Evolutionary conservation across 2,888 invertebrate genomes (phyloP).

Genomic region (Dione juno): DNA sequence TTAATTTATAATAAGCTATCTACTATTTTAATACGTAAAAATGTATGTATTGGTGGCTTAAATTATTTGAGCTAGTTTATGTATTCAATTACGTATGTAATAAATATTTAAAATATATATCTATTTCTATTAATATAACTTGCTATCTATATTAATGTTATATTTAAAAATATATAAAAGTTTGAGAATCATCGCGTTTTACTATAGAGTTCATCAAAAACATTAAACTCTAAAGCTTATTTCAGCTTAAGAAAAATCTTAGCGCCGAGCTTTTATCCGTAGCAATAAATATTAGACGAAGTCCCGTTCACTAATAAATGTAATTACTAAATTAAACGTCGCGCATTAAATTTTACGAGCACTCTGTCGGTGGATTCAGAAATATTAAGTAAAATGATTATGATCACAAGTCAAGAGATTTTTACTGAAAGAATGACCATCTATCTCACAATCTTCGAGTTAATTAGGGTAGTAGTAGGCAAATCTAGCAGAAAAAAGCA

Average conservation of each 20-base stretch:
- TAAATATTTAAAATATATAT: too few relatives aligned
- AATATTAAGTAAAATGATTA: constrained; percentile 67
- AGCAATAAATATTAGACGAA: constrained; percentile 25
- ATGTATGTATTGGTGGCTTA: neutral
- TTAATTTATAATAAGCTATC: neutral
- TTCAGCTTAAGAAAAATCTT: constrained; percentile 13
- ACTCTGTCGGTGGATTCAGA: constrained; percentile 54
- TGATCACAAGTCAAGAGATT: constrained; percentile 62
- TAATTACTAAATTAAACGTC: constrained; percentile 50
- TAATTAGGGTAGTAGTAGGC: constrained; percentile 74
- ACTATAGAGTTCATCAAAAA: neutral
- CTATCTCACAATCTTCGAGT: constrained; percentile 63
- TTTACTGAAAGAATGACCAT: constrained; percentile 48
- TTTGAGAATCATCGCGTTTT: neutral
- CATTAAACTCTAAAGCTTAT: constrained; percentile 15
- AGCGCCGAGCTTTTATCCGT: constrained; percentile 20
- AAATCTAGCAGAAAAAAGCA: constrained; percentile 63
- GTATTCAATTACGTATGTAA: too few relatives aligned
- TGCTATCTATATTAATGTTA: too few relatives aligned
- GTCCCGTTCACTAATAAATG: constrained; percentile 30
- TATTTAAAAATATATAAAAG: neutral
- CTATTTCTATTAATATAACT: too few relatives aligned
- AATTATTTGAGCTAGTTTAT: neutral
- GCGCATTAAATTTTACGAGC: constrained; percentile 55
- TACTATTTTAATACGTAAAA: neutral